phyloP scores from a whole-genome alignment of 2,113 vertebrate species.

The human region DNA sequence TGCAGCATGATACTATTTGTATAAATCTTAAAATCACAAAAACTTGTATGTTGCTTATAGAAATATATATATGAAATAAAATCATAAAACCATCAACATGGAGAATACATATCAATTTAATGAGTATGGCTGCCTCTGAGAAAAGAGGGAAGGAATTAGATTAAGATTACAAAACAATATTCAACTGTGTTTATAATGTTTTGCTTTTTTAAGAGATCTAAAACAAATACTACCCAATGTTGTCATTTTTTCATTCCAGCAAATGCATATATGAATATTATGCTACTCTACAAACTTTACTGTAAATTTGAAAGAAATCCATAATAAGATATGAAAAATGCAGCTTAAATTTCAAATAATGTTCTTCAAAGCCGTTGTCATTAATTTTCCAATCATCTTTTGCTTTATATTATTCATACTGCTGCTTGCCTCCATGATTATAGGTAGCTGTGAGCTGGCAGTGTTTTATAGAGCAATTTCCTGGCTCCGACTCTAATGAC shows the following conservation, averaged over 20 bases:
- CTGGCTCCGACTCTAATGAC: not conserved
- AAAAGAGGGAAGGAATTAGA: not conserved
- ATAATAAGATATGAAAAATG: conserved; percentile 20
- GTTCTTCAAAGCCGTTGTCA: not conserved
- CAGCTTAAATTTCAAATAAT: not conserved
- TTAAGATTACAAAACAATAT: conserved; percentile 18
- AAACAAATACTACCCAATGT: not conserved
- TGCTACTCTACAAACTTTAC: not conserved
- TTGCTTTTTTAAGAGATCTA: conserved; percentile 18
- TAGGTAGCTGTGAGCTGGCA: conserved; percentile 21
- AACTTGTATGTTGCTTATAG: not conserved
- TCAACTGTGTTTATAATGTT: not conserved
- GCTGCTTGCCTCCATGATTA: not conserved
- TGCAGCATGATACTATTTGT: not conserved
- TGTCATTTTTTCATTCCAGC: not conserved
- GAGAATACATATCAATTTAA: not conserved
- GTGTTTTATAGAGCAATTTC: conserved; percentile 33
- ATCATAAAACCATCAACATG: not conserved
- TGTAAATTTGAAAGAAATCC: not conserved
- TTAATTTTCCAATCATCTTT: conserved; percentile 39
- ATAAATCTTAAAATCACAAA: conserved; percentile 25
- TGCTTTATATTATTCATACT: not conserved
- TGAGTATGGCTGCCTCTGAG: not conserved
- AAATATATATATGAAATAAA: not conserved
- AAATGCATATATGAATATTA: not conserved